Conservation (phyloP, 1,140 invertebrate species). For the Heterodera carotae region DNA sequence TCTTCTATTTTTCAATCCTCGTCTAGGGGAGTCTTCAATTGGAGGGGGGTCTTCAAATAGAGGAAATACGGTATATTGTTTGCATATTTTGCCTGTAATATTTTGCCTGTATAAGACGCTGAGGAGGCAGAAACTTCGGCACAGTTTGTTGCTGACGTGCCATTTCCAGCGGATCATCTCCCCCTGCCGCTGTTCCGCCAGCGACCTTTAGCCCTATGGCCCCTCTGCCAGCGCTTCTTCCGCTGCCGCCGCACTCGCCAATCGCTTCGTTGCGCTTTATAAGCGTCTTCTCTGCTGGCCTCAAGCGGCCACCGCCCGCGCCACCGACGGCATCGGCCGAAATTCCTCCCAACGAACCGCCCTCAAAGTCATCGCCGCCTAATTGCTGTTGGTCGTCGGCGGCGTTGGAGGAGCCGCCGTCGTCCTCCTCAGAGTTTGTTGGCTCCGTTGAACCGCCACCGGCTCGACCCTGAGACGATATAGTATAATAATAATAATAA, state of each 20-base stretch:
- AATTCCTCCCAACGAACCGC: background rate
- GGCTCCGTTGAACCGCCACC: background rate
- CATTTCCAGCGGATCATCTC: background rate
- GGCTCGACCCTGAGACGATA: background rate
- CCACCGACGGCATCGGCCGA: background rate
- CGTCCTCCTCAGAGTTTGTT: constrained; percentile 14
- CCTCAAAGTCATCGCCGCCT: background rate
- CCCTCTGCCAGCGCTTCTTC: background rate
- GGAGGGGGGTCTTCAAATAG: too few species aligned
- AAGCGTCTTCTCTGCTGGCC: background rate
- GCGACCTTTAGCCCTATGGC: background rate
- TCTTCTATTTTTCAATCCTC: too few species aligned
- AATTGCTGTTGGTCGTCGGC: background rate
- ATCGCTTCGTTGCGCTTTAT: background rate
- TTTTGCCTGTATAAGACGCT: constrained; percentile 73
- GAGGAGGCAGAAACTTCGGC: constrained; percentile 48
- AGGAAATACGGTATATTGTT: too few species aligned
- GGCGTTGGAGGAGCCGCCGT: constrained; percentile 10
- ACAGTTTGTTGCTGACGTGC: constrained; percentile 1
- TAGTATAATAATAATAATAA: too few species aligned
- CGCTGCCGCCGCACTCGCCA: background rate
- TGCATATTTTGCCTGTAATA: too few species aligned
- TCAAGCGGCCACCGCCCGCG: background rate
- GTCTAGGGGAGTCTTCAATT: too few species aligned
- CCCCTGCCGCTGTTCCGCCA: background rate